Evolutionary conservation across 2,113 vertebrate species (phyloP), one percentile per base, ranked within the genome.

Genomic region (Meriones unguiculatus): DNA sequence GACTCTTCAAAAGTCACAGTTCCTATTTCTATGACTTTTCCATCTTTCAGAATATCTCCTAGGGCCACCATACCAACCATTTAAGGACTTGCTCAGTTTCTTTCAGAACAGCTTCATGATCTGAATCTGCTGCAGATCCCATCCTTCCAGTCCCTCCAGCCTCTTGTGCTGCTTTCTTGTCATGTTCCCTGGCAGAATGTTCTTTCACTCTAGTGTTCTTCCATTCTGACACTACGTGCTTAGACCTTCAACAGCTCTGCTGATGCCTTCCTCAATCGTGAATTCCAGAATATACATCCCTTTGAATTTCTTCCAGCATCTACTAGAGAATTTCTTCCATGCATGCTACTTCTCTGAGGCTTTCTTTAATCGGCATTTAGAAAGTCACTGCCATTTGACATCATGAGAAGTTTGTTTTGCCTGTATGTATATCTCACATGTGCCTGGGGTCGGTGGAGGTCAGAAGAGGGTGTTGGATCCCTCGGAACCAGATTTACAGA

Each of bases 291-390:
- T 98, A 99, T 99, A 99, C 99, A 99, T 99, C 99, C 99, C 99
- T 99, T 99, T 98, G 99, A 99, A 99, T 99, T 99, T 99, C 99
- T 99, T 99, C 99, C 99, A 98, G 99, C 99, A 99, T 99, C 99
- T 73, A 41, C 52, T 57, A 73, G 41, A 17, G 69, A 88, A 69
- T 32, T 2, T 46, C 46, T 46, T 46, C 52, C 2, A 13, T 3
- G 24, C 4, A 52, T 7, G 50, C 20, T 17, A n/a, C 15, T 46
- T 70, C 64, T 69, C n/a, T 12, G 5, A 69, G 41, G 50, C 32
- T 46, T 82, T 38, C 54, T 35, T 50, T 69, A 50, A 32, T 9
- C 10, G 13, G 41, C 35, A 22, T 50, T 67, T 86, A 86, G 85
- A 15, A n/a, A 70, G 46, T 70, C 10, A 24, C 20, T n/a, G 46